These are phyloP conservation scores for Oscheius onirici DNA, from an alignment of 2,888 invertebrate genomes.

Conservation along the genomic window DNA sequence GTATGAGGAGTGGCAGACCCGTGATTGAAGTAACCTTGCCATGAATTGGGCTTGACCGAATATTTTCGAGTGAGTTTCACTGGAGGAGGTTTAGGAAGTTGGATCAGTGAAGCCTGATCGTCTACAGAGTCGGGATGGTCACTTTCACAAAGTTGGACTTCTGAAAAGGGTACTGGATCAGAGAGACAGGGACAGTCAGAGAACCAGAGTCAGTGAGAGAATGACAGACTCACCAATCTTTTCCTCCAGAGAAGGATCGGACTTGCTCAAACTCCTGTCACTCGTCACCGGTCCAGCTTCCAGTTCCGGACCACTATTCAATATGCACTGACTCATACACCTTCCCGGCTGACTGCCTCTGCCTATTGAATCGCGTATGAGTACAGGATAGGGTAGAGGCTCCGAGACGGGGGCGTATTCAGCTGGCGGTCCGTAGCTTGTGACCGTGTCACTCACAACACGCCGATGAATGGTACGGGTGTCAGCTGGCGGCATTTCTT, in stretches of 20 bases:
- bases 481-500: background rate
- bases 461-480: constrained; percentile 10
- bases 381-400: background rate
- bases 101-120: background rate
- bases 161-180: background rate
- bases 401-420: constrained; percentile 3
- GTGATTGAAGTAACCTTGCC: constrained; percentile 16
- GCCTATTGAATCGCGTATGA: constrained; percentile 1
- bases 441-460: constrained; percentile 29
- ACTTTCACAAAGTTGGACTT: background rate
- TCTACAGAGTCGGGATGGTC: background rate
- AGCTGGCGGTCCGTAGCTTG: constrained; percentile 3
- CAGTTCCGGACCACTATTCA: background rate
- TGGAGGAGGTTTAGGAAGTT: constrained; percentile 25
- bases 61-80: constrained; percentile 27
- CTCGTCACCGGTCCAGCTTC: background rate
- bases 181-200: background rate
- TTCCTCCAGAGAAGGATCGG: constrained; percentile 28
- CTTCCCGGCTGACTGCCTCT: constrained; percentile 7
- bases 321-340: constrained; percentile 26
- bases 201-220: background rate
- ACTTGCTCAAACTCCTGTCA: constrained; percentile 30
- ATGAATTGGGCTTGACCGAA: constrained; percentile 23
- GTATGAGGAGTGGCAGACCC: constrained; percentile 28
- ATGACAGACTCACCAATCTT: constrained; percentile 11